A percentile compares a stretch with the other conserved stretches of the same genome.
Evolutionary conservation across 2,113 vertebrate species (phyloP).

Genomic region (Sus scrofa): DNA sequence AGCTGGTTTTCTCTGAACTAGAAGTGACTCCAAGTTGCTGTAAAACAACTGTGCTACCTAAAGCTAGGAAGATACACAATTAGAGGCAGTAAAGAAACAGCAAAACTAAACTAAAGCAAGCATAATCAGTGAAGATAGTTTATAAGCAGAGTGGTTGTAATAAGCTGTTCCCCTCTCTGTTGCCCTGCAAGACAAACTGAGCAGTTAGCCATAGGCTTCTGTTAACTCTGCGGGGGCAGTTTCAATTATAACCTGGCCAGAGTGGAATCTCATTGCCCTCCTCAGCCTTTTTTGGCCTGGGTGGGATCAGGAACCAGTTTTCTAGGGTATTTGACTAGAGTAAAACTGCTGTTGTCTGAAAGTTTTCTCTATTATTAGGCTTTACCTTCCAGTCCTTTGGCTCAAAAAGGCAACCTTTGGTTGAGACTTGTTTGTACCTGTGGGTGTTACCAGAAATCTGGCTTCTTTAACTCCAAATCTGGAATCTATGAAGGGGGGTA

Average conservation of each 20-base stretch:
- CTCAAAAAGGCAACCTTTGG: neutral
- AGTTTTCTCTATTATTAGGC: rapidly evolving
- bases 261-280: neutral
- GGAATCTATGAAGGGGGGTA: neutral
- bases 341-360: neutral
- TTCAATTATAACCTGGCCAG: neutral
- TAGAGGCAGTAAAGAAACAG: no score
- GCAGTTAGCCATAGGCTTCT: neutral
- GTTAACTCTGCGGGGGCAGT: neutral
- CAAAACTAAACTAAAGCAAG: neutral
- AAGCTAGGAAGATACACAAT: neutral
- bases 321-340: neutral
- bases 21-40: neutral
- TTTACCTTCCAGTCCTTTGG: neutral
- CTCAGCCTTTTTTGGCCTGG: neutral
- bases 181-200: neutral
- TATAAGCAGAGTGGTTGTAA: neutral
- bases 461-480: neutral
- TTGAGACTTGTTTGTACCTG: neutral
- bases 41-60: neutral
- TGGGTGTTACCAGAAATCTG: neutral
- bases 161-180: neutral
- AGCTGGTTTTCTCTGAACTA: neutral
- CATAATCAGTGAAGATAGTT: neutral
- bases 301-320: neutral